Evolutionary conservation across 2,113 vertebrate genomes (phyloP), one percentile per base, ranked within the genome.

Genomic region (Uropsilus gracilis): DNA sequence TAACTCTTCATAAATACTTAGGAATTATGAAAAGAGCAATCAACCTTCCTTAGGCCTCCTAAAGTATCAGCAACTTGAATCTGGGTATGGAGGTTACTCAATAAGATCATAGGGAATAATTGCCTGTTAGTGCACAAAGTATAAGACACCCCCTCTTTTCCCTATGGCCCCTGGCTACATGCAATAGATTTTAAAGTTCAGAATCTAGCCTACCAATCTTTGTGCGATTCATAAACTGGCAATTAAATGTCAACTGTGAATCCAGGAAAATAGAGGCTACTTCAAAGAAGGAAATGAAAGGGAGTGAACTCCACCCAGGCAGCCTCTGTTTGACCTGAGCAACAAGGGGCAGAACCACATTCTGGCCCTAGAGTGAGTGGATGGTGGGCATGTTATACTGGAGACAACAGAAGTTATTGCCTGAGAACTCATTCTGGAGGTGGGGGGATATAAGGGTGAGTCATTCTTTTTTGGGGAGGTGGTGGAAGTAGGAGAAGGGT

Each of bases 131-230:
- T 90, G 42, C 57, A 90, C 86, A 91, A 85, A 96, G 63, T 63
- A 30, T 46, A 83, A 95, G 88, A 92, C 73, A 95, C 90, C 92
- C 73, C 94, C 82, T 96, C 85, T 96, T 96, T 97, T 96, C 94
- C 90, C 92, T 96, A 10, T 97, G 92, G 85, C 90, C 82, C 50
- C 90, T 89, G 95, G 96, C 94, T 88, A 86, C 69, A 66, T 44
- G 46, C 63, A 96, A 57, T 80, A 92, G 66, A 90, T 91, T 93
- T 93, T 73, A 90, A 95, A 94, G 90, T 88, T 97, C 80, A 90
- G 61, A 87, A 86, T 91, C 68, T 81, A 91, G 50, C 13, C 91
- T 89, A 66, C 48, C 46, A 90, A 80, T 91, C 84, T 94, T 94
- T 84, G 78, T 91, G 72, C 59, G 32, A 69, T 93, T 93, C 91